Conservation (phyloP, 2,113 vertebrate genomes). For the Gorsachius goisagi region DNA sequence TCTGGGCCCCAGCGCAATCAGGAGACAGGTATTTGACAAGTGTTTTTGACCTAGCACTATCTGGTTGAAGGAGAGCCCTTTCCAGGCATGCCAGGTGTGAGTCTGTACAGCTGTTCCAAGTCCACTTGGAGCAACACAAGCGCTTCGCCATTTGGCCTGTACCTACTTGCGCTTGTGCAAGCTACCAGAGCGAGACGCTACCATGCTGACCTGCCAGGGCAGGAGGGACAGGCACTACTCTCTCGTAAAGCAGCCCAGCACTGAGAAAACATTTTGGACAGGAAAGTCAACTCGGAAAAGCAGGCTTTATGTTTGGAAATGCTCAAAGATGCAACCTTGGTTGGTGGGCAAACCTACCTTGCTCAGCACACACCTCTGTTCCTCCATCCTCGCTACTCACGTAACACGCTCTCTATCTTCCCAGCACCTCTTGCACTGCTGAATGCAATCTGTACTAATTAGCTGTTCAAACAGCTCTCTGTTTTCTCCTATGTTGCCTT, state of each 20-base stretch:
- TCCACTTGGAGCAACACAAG: neutral
- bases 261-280: neutral
- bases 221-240: neutral
- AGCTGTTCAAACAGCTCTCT: neutral
- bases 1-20: neutral
- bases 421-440: neutral
- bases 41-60: neutral
- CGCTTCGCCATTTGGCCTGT: accelerated
- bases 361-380: neutral
- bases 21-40: neutral
- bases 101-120: neutral
- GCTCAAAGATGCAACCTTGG: neutral
- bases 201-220: neutral
- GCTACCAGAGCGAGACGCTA: neutral
- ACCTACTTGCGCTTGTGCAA: accelerated
- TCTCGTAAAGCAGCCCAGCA: neutral
- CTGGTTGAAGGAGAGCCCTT: neutral
- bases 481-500: neutral
- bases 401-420: accelerated
- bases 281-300: neutral
- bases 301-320: neutral
- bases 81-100: neutral
- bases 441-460: neutral
- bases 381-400: neutral
- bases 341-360: neutral